phyloP scores from a whole-genome alignment of 2,888 invertebrate species.

The Apamea anceps region DNA sequence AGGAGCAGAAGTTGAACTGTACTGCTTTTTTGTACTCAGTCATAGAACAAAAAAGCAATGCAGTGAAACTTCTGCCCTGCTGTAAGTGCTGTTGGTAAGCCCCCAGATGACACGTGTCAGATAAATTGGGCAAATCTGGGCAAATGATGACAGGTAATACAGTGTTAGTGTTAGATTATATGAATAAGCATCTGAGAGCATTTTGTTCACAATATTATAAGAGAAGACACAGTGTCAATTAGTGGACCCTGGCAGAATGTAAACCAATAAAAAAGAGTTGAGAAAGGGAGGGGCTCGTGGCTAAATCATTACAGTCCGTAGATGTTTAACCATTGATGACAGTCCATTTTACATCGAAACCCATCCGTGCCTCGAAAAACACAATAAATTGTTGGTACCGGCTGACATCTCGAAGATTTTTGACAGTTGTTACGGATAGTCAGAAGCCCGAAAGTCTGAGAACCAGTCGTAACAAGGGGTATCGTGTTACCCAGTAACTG shows the following conservation, averaged over 20 bases:
- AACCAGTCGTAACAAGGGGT: background rate
- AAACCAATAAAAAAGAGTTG: background rate
- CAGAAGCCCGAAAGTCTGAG: background rate
- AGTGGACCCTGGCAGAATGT: background rate
- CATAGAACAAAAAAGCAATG: too few relatives aligned
- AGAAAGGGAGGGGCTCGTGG: background rate
- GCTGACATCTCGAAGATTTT: background rate
- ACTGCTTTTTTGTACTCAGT: too few relatives aligned
- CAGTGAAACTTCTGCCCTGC: too few relatives aligned
- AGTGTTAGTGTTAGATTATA: background rate
- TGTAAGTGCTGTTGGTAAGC: too few relatives aligned
- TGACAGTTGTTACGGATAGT: background rate
- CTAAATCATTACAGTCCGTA: background rate
- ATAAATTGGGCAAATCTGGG: background rate
- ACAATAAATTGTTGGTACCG: background rate
- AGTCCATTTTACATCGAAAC: background rate
- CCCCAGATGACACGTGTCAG: background rate
- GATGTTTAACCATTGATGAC: background rate
- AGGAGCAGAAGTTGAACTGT: too few relatives aligned
- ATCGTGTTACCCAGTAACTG: background rate
- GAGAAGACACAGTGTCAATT: background rate
- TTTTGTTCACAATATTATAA: background rate
- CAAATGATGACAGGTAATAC: background rate
- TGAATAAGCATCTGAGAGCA: background rate
- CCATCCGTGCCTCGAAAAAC: background rate